Base-by-base conservation (phyloP, 1,140 invertebrate species). In the Aphaenogaster rudis region DNA sequence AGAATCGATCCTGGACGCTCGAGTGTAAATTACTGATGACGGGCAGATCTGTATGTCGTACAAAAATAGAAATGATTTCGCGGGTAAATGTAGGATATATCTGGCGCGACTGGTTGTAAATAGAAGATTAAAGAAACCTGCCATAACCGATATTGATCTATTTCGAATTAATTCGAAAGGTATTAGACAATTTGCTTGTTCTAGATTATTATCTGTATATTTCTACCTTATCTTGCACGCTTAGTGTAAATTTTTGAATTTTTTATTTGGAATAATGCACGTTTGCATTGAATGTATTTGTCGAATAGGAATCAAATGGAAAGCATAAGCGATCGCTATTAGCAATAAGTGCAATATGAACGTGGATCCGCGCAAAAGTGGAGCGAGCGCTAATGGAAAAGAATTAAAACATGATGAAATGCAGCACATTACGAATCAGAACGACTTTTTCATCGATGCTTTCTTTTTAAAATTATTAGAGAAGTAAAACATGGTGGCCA, bases 31-130 rank as follows among this genome's bases (percentile, higher is more conserved):
- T 28, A 42, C 71, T n/a, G 50, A 86, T 54, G 74, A 81, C 71
- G 39, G 39, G 69, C 61, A 59, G 71, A 82, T 82, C 50, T 69
- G 67, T 87, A 42, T 15, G 57, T 50, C 6, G 36, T 3, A 11
- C 11, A 52, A 87, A 88, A 90, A 91, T 91, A 91, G 89, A 86
- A 74, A 7, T 59, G 76, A 86, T 77, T 66, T 77, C 67, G 61
- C 7, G 17, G 42, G 61, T 76, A 86, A 80, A 33, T 8, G 28
- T n/a, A 50, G 42, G 36, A 48, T 33, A 52, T 42, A 77, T 57
- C 48, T 48, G 17, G 13, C 7, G 13, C 54, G 61, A 72, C 39
- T 33, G 33, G 67, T 52, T 39, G 59, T 50, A 69, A 48, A 59
- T 67, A 69, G 57, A 67, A 78, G 87, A 74, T 88, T 82, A 42